Evolutionary conservation across 2,797 vertebrate species (phyloP), one percentile per base, ranked within the genome.

Genomic region (Cephalopachus bancanus): DNA sequence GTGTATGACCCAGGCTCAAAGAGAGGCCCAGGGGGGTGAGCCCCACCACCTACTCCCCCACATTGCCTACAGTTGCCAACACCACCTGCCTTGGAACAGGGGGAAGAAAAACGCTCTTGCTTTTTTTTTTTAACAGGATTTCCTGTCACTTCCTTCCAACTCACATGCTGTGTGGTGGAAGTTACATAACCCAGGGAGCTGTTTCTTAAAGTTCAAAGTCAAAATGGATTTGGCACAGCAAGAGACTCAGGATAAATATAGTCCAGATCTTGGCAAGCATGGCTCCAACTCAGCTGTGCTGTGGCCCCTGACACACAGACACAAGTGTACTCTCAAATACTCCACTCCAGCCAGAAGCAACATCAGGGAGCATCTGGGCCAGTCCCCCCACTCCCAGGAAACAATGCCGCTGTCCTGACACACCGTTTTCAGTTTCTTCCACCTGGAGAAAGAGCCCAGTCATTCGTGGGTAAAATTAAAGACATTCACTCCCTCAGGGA

Each of bases 131-230:
- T 37, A 37, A 3, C 80, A 19, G 6, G 67, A 20, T 28, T 67
- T 92, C 79, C 90, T 76, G 49, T 53, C 7, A 15, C 78, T 17
- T 94, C 84, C 83, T 72, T 60, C 83, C 6, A 3, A 51, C 96
- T 96, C 83, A 49, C 3, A 53, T 20, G 24, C 67, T 28, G 49
- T 4, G 26, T 0, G 49, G 3, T 72, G 30, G 51, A 49, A 15
- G 49, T 95, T 97, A 51, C 51, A 12, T 83, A 88, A 96, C 93
- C 37, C 83, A 10, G 44, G 24, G 83, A 94, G 93, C 85, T 67
- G 86, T 64, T 92, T 97, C 72, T 93, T 88, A 59, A 98, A 97
- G 69, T 49, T 97, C 96, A 96, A 89, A 78, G 59, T 96, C 79
- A 49, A 44, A 96, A 96, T 67, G 4, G 37, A 95, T 67, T 81